A percentile compares a stretch with the other conserved stretches of the same genome.
Evolutionary conservation across 2,888 invertebrate genomes (phyloP).

Genomic region (Drosophila borealis): DNA sequence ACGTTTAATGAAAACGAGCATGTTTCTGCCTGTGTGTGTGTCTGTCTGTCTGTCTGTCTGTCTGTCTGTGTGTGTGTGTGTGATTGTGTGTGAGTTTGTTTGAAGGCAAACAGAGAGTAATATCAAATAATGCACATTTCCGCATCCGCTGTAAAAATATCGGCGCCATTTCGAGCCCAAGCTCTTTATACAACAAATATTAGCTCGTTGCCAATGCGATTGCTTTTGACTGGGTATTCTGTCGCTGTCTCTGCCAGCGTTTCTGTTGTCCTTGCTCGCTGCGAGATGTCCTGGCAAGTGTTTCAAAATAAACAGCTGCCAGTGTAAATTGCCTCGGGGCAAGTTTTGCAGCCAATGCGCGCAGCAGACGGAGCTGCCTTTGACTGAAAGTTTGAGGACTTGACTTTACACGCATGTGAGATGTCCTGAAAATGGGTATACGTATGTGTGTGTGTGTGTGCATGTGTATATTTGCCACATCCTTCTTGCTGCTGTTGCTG

Average conservation of each 20-base stretch:
- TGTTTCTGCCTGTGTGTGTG: constrained; percentile 20
- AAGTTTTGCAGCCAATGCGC: constrained; percentile 57
- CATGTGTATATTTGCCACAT: constrained; percentile 46
- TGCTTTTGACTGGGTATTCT: constrained; percentile 13
- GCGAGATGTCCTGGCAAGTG: constrained; percentile 72
- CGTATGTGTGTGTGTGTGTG: constrained; percentile 23
- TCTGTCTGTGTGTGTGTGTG: constrained; percentile 3
- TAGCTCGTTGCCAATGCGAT: constrained; percentile 34
- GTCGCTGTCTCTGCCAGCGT: constrained; percentile 7
- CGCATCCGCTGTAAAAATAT: constrained; percentile 64
- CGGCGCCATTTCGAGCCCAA: constrained; percentile 41
- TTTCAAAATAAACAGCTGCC: constrained; percentile 78
- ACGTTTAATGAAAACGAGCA: constrained; percentile 18
- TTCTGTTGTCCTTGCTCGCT: constrained; percentile 18
- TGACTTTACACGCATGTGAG: constrained; percentile 40
- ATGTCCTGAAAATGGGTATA: constrained; percentile 13
- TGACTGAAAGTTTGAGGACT: constrained; percentile 62
- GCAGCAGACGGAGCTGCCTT: constrained; percentile 24
- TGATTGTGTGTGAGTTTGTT: constrained; percentile 6
- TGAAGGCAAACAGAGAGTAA: constrained; percentile 36
- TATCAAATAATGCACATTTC: constrained; percentile 80
- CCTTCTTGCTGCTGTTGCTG: constrained; percentile 31
- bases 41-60: constrained; percentile 18
- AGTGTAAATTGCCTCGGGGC: constrained; percentile 78
- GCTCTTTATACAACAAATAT: constrained; percentile 47